Evolutionary conservation across 2,888 invertebrate genomes (phyloP).

Genomic region (Tetranychus truncatus): DNA sequence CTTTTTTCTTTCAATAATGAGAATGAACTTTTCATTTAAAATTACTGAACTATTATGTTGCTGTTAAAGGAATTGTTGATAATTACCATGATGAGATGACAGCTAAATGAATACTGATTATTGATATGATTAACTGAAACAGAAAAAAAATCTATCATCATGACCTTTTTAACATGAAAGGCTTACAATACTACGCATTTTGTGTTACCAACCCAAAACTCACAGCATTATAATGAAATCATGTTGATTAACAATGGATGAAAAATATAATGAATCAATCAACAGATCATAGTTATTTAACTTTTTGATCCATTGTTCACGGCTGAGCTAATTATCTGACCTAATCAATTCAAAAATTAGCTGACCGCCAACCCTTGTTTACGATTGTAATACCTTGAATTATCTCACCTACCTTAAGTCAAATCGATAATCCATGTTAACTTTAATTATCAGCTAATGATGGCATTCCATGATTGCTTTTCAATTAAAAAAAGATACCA

Average conservation of each 20-base stretch:
- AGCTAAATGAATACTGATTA: not conserved
- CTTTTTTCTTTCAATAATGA: not conserved
- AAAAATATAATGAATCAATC: not conserved
- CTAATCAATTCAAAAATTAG: not conserved
- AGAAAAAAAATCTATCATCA: not conserved
- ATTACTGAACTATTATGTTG: not conserved
- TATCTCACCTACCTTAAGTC: not conserved
- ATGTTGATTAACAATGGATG: not conserved
- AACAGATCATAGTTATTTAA: not conserved
- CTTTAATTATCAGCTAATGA: too few relatives aligned
- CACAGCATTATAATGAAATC: not conserved
- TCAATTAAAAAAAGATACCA: too few relatives aligned
- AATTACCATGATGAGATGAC: not conserved
- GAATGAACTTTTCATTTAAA: not conserved
- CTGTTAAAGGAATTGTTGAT: not conserved
- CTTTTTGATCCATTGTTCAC: not conserved
- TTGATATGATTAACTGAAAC: not conserved
- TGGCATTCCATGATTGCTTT: too few relatives aligned
- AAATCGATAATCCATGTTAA: too few relatives aligned
- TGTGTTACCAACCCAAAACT: not conserved
- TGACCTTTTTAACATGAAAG: not conserved
- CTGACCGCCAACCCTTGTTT: not conserved
- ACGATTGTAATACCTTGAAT: not conserved
- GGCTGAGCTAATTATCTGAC: not conserved
- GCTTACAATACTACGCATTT: not conserved